Evolutionary conservation across 2,113 vertebrate genomes (phyloP), one percentile per base, ranked within the genome.

Genomic region (Alexandromys fortis): DNA sequence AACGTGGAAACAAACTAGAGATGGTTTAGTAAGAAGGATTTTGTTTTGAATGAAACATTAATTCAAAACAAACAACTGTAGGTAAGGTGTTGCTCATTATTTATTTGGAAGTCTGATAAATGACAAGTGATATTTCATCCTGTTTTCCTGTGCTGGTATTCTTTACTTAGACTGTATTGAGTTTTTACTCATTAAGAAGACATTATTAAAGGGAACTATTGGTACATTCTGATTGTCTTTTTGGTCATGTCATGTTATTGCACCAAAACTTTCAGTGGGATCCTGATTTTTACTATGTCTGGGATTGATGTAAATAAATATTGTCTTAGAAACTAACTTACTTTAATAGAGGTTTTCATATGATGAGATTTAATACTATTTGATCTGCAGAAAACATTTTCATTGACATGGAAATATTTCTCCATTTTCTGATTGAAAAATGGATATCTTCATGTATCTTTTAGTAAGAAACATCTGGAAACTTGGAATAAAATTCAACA

Each of bases 271-370:
- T 77, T 88, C n/a, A 67, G 13, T 82, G 79, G 17, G 0, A 85
- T 91, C 87, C 22, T 92, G 86, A 94, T 94, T 86, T 35, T 35
- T 61, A 19, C 65, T 35, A 42, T 55, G 52, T 49, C 33, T 88
- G 21, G 13, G 70, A 75, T 58, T 85, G 61, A 68, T 38, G 5
- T 61, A 73, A 82, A 67, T 90, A 68, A 83, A 45, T 3, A 73
- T 75, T 30, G 61, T 21, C 21, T 65, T 24, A 94, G 42, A 75
- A 9, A 67, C 52, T 85, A 14, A 55, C 86, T 73, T 88, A 72
- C 52, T 78, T 96, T 94, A 68, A 67, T 75, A 81, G 28, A 16
- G n/a, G 5, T 89, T 96, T 94, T 94, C 22, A 91, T 70, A 85
- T 3, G 88, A 33, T 67, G 8, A 5, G 6, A 85, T 49, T 91